Evolutionary conservation across 2,113 vertebrate genomes (phyloP).

Genomic region (Probosciger aterrimus): DNA sequence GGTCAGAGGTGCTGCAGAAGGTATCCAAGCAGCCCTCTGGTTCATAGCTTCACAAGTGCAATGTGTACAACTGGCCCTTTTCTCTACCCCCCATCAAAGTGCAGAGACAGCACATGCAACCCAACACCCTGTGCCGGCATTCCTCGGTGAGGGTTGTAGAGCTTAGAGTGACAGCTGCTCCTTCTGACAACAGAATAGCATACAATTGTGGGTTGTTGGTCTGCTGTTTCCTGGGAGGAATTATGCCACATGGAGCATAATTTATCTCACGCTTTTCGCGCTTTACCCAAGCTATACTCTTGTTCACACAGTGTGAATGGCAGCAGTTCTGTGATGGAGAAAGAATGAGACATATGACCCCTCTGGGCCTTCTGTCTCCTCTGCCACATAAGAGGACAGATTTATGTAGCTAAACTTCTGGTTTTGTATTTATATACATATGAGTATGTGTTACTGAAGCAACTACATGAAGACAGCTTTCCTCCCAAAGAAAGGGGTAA

Average conservation of each 20-base stretch:
- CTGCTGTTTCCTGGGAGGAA: conserved; percentile 8
- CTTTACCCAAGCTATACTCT: neutral
- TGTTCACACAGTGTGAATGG: conserved; percentile 45
- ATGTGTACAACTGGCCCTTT: neutral
- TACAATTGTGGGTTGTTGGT: neutral
- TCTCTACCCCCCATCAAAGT: neutral
- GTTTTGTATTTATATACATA: neutral
- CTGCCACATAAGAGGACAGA: neutral
- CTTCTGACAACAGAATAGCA: neutral
- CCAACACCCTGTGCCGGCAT: neutral
- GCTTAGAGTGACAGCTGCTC: neutral
- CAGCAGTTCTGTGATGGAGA: conserved; percentile 48
- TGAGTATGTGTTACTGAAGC: neutral
- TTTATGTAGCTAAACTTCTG: neutral
- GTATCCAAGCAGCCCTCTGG: neutral
- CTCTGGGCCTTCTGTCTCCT: conserved; percentile 34
- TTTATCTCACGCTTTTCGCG: neutral
- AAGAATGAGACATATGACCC: conserved; percentile 6
- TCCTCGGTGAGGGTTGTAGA: neutral
- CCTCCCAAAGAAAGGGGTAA: neutral
- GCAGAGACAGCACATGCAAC: neutral
- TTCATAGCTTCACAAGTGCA: neutral
- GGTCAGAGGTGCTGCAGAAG: neutral
- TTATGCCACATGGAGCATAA: conserved; percentile 16
- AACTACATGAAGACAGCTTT: neutral